A percentile compares a stretch with the other conserved stretches of the same genome.
Evolutionary conservation across 2,797 vertebrate genomes (phyloP).

Genomic region (Galaxias olidus): DNA sequence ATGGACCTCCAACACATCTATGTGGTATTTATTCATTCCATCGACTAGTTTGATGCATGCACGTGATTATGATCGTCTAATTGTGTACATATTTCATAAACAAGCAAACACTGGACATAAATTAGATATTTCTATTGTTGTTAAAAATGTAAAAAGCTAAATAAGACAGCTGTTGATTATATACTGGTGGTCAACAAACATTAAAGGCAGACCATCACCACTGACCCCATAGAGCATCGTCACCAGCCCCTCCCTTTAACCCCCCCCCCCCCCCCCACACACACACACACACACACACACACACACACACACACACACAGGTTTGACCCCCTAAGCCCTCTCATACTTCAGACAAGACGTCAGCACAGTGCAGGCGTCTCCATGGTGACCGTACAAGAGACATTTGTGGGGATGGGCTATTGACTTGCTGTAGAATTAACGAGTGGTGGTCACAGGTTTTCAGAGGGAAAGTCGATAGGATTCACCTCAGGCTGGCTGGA

Average conservation of each 20-base stretch:
- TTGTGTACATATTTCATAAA: slow-evolving; percentile 74
- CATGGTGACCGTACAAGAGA: slow-evolving; percentile 32
- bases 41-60: slow-evolving; percentile 69
- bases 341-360: slow-evolving; percentile 38
- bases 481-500: slow-evolving; percentile 1
- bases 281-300: no score
- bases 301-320: no score
- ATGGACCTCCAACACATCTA: slow-evolving; percentile 1
- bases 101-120: slow-evolving; percentile 79
- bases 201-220: slow-evolving; percentile 41
- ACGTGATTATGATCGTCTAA: slow-evolving; percentile 70
- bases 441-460: slow-evolving; percentile 7
- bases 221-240: slow-evolving; percentile 21
- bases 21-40: slow-evolving; percentile 47
- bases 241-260: slow-evolving; percentile 6
- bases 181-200: slow-evolving; percentile 50
- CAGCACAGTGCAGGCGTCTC: slow-evolving; percentile 30
- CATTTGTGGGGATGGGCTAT: slow-evolving; percentile 14
- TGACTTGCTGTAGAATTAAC: slow-evolving; percentile 10
- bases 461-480: background rate
- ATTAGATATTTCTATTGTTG: slow-evolving; percentile 68
- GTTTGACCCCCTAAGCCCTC: background rate
- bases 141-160: slow-evolving; percentile 78
- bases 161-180: slow-evolving; percentile 70
- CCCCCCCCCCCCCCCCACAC: slow-evolving; percentile 14